Percentiles rank a stretch among this genome's conserved stretches.
phyloP scores from a whole-genome alignment of 2,113 vertebrate genomes.

The Lonchura striata region DNA sequence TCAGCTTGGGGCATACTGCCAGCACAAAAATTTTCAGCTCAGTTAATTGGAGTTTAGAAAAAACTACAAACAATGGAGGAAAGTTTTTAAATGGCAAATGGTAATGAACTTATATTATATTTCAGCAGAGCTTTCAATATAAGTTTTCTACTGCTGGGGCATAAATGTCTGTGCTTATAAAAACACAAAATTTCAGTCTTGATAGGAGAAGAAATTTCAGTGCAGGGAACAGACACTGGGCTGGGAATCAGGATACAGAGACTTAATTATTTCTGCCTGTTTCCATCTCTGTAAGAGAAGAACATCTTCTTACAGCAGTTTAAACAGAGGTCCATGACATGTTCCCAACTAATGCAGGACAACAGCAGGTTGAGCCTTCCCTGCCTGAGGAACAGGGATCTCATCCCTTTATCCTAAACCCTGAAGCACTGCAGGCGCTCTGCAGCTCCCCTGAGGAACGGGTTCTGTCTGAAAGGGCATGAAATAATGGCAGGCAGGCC shows the following conservation, averaged over 20 bases:
- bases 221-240: background rate
- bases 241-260: background rate
- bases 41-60: slow-evolving; percentile 15
- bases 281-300: background rate
- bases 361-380: background rate
- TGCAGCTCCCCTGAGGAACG: background rate
- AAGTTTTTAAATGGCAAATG: background rate
- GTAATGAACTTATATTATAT: background rate
- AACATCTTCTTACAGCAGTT: background rate
- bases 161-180: background rate
- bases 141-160: background rate
- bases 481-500: background rate
- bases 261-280: background rate
- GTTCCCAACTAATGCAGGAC: background rate
- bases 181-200: background rate
- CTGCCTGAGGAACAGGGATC: background rate
- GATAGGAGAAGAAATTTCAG: background rate
- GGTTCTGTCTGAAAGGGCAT: background rate
- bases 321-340: background rate
- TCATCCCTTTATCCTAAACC: background rate
- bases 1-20: background rate
- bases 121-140: background rate
- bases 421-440: background rate
- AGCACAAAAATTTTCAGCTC: slow-evolving; percentile 9
- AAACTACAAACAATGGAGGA: background rate